These are phyloP conservation scores for Volucella inflata DNA, from an alignment of 2,888 invertebrate species.

Conservation along the genomic window DNA sequence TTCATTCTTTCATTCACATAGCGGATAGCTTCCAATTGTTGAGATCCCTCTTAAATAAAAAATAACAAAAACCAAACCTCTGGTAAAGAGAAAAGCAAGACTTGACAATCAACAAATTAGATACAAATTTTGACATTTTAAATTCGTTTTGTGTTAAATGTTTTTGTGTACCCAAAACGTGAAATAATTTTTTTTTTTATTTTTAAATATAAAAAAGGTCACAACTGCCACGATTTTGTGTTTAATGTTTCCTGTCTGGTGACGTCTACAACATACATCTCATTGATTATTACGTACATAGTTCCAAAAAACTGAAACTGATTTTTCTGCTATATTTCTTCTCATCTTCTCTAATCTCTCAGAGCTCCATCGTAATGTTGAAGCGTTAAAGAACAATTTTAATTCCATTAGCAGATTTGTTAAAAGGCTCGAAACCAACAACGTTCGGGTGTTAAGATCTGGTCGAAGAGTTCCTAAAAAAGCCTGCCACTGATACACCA, in stretches of 20 bases:
- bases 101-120: too few relatives aligned
- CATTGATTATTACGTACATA: not conserved
- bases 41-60: constrained; percentile 39
- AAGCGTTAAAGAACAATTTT: constrained; percentile 3
- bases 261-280: not conserved
- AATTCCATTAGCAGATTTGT: not conserved
- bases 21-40: constrained; percentile 28
- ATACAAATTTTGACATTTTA: too few relatives aligned
- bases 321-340: constrained; percentile 1
- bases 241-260: not conserved
- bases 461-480: not conserved
- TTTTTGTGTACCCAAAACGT: too few relatives aligned
- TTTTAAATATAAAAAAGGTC: too few relatives aligned
- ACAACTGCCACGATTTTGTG: too few relatives aligned
- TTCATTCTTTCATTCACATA: constrained; percentile 33
- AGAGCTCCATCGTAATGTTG: constrained; percentile 7
- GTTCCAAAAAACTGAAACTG: not conserved
- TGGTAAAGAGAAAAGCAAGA: too few relatives aligned
- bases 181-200: too few relatives aligned
- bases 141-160: too few relatives aligned
- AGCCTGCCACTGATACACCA: too few relatives aligned
- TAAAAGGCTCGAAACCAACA: constrained; percentile 6
- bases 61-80: constrained; percentile 7
- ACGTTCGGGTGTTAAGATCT: constrained; percentile 25
- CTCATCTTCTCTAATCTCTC: constrained; percentile 9